Evolutionary conservation across 2,888 invertebrate genomes (phyloP).

Genomic region (Nomada goodeniana): DNA sequence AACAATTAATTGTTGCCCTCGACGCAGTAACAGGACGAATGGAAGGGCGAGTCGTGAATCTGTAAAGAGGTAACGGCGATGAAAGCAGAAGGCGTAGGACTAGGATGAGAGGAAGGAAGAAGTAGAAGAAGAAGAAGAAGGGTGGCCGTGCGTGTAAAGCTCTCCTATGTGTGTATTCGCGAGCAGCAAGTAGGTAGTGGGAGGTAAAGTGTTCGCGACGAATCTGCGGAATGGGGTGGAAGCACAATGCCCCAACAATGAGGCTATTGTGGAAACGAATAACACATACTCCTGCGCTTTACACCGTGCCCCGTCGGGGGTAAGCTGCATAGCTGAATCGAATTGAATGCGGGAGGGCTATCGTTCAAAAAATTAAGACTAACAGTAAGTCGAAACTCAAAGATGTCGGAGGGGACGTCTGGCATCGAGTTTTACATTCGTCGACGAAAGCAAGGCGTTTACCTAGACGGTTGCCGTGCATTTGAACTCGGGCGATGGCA

Average conservation of each 20-base stretch:
- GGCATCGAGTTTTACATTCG: background rate
- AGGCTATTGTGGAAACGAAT: conserved; percentile 82
- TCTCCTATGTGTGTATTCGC: conserved; percentile 62
- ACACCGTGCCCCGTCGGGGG: conserved; percentile 72
- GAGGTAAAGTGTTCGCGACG: conserved; percentile 79
- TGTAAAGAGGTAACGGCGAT: conserved; percentile 37
- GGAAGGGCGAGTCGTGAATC: conserved; percentile 45
- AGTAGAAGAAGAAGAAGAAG: conserved; percentile 51
- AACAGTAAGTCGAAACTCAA: background rate
- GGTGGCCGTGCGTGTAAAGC: conserved; percentile 69
- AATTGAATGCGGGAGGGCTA: conserved; percentile 77
- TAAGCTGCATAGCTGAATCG: conserved; percentile 77
- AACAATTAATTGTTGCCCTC: background rate
- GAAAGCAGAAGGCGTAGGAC: conserved; percentile 13
- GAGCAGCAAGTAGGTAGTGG: conserved; percentile 66
- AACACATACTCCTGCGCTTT: conserved; percentile 80
- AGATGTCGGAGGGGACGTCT: background rate
- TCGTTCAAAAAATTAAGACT: conserved; percentile 60
- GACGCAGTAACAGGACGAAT: conserved; percentile 43
- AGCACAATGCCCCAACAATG: conserved; percentile 81
- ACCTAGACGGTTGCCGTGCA: conserved; percentile 1
- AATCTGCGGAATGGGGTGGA: conserved; percentile 77
- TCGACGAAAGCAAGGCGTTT: conserved; percentile 10
- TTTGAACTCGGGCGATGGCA: conserved; percentile 18
- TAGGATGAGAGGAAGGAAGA: conserved; percentile 31